phyloP scores from a whole-genome alignment of 37 sponge, comb jelly and placozoan species.

The Hormiphora californensis region DNA sequence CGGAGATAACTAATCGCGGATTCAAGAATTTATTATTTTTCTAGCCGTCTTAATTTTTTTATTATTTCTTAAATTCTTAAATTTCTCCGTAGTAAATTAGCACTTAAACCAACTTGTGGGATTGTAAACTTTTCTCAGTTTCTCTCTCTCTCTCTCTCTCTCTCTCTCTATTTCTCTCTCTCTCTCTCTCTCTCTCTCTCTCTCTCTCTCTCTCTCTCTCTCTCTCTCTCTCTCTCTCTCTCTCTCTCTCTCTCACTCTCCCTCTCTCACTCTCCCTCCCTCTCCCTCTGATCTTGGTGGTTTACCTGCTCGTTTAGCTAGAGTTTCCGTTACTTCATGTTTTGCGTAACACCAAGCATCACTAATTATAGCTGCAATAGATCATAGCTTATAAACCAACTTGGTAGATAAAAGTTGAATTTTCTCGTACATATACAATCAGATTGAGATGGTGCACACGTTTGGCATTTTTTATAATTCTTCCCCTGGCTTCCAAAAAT shows the following conservation, averaged over 20 bases:
- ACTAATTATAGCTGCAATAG: slow-evolving; percentile 3
- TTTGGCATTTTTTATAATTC: background rate
- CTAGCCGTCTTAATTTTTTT: too few species aligned
- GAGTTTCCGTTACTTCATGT: too few species aligned
- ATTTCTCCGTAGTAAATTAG: background rate
- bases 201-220: background rate
- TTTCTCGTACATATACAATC: too few species aligned
- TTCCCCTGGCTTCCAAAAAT: slow-evolving; percentile 1
- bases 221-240: background rate
- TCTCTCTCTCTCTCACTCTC: background rate
- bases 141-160: too few species aligned
- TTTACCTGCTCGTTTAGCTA: background rate
- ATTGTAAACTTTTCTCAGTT: too few species aligned
- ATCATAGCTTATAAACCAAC: too few species aligned
- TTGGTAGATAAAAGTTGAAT: too few species aligned
- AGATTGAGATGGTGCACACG: too few species aligned
- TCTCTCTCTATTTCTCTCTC: too few species aligned
- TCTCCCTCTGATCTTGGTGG: background rate
- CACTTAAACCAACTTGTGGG: background rate
- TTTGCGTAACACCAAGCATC: slow-evolving; percentile 54
- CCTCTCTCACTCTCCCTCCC: background rate
- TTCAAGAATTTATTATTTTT: too few species aligned
- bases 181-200: background rate
- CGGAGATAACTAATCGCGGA: too few species aligned
- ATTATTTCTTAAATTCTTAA: too few species aligned